A percentile compares a stretch with the other conserved stretches of the same genome.
phyloP scores from a whole-genome alignment of 2,113 vertebrate genomes.

The Malurus cyaneus region DNA sequence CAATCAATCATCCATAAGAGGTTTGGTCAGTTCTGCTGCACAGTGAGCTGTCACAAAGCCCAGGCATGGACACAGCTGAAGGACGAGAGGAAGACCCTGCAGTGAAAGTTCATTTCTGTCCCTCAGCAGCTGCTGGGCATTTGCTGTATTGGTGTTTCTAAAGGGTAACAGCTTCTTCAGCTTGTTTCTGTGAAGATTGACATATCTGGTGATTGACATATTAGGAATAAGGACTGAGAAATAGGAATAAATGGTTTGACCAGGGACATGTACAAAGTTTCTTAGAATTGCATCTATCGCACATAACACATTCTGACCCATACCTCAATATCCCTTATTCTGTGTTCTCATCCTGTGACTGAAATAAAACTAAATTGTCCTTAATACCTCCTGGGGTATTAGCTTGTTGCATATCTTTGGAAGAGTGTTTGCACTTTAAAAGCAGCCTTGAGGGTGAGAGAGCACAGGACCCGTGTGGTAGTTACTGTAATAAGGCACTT shows the following conservation, averaged over 20 bases:
- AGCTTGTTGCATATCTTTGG: not conserved
- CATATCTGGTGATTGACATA: not conserved
- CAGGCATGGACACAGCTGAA: not conserved
- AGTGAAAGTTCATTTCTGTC: not conserved
- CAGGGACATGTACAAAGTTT: not conserved
- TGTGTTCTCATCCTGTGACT: not conserved
- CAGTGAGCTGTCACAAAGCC: not conserved
- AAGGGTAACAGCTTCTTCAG: not conserved
- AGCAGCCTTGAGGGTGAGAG: constrained; percentile 45
- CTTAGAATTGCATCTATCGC: not conserved
- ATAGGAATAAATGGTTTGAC: not conserved
- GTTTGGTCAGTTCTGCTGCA: not conserved
- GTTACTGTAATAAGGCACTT: constrained; percentile 63
- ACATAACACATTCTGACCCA: not conserved
- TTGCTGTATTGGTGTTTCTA: not conserved
- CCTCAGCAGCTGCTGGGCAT: not conserved
- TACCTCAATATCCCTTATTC: not conserved
- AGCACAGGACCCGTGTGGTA: not conserved
- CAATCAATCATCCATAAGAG: not conserved
- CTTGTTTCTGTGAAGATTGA: not conserved
- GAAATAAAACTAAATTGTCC: not conserved
- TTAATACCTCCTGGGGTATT: not conserved
- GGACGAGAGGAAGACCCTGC: not conserved
- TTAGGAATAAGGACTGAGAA: not conserved
- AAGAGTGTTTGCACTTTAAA: constrained; percentile 45